Base-by-base conservation (phyloP, 2,888 invertebrate genomes). In the Cephonodes hylas region DNA sequence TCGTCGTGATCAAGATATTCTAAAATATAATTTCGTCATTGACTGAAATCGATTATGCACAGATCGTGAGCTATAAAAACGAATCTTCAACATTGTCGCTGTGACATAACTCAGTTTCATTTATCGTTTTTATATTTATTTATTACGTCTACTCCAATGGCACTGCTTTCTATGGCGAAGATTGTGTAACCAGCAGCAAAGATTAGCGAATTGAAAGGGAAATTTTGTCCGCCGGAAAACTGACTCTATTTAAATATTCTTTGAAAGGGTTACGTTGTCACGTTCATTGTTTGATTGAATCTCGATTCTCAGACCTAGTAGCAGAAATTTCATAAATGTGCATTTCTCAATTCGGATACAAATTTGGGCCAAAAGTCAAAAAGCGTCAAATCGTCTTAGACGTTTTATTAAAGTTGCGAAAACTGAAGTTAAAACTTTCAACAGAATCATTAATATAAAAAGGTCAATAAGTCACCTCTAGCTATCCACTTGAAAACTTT, bases 51-150 rank as follows among this genome's bases (percentile, higher is more conserved):
- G 60, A 53, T 46, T 53, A 60, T n/a, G 34, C 38, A 42, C 15
- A 25, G 48, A 48, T 60, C 60, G 48, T 53, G 42, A 60, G 38
- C 42, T 38, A 60, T 42, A 60, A 60, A 60, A 53, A 60, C 13
- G 22, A n/a, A 42, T 23, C 48, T 53, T 48, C 48, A 23, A 18
- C 53, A 42, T 38, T 25, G 25, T 42, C 34, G 13, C 13, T 53
- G 25, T 48, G 48, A 56, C 23, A 58, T 61, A 61, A 56, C 59
- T 31, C 42, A 31, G 31, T 22, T 10, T n/a, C 34, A 56, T 60
- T 53, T n/a, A 38, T n/a, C 13, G 59, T 61, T 65, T 63, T 56
- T 61, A 48, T 60, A 13, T 38, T 22, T 10, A 65, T 62, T 46
- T 15, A 48, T 59, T 58, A 27, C 45, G 44, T 56, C 31, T 27